phyloP scores from a whole-genome alignment of 37 sponge, comb jelly and placozoan species.

The Diacarnus erythraeanus region DNA sequence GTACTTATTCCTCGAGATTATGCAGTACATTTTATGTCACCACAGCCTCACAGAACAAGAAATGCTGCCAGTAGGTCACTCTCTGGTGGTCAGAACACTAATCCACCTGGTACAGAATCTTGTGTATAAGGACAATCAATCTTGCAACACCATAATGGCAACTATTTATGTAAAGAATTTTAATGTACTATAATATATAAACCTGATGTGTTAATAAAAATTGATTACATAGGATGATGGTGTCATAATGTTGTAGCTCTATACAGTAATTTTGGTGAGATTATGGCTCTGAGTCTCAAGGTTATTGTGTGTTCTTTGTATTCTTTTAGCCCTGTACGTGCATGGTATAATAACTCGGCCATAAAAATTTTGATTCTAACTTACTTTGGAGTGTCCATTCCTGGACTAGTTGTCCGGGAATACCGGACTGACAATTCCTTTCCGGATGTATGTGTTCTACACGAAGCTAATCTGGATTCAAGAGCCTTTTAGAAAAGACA shows the following conservation, averaged over 20 bases:
- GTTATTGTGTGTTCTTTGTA: conserved; percentile 3
- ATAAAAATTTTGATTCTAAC: too few species aligned
- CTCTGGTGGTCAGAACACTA: not conserved
- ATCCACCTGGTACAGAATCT: not conserved
- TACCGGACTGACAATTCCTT: not conserved
- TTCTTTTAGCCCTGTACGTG: conserved; percentile 2
- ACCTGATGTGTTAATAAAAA: not conserved
- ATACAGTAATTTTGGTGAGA: conserved; percentile 10
- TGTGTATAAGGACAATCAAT: conserved; percentile 4
- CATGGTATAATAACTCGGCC: too few species aligned
- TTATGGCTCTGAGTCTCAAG: conserved; percentile 1
- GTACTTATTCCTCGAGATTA: not conserved
- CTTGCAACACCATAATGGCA: too few species aligned
- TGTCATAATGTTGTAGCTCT: not conserved
- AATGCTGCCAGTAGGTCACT: not conserved
- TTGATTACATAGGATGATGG: not conserved
- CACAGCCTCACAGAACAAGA: not conserved
- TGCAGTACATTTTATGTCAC: conserved; percentile 9
- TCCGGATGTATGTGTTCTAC: conserved; percentile 49
- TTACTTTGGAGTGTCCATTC: conserved; percentile 5
- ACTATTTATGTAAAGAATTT: not conserved
- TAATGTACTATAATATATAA: too few species aligned
- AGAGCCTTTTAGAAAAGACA: conserved; percentile 57
- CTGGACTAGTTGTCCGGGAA: conserved; percentile 8
- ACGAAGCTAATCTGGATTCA: conserved; percentile 77